Evolutionary conservation across 2,113 vertebrate species (phyloP).

Genomic region (Nycticebus coucang): DNA sequence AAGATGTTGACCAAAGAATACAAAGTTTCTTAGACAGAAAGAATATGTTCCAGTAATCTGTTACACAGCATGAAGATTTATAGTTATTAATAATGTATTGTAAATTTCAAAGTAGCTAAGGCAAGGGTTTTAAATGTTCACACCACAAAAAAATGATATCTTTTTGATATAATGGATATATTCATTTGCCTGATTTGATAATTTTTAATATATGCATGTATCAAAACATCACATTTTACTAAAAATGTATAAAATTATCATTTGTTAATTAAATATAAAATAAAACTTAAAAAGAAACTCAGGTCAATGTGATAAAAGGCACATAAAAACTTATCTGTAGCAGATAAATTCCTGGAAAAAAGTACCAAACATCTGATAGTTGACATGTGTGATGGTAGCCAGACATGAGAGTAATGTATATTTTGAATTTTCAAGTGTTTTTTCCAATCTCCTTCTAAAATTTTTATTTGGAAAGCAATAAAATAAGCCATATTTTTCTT

Average conservation of each 20-base stretch:
- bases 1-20: too few species aligned
- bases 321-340: neutral
- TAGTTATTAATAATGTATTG: too few species aligned
- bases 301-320: neutral
- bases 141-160: too few species aligned
- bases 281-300: neutral
- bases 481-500: neutral
- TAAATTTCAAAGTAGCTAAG: too few species aligned
- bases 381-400: neutral
- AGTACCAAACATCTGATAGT: neutral
- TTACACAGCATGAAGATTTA: too few species aligned
- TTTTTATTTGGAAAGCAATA: neutral
- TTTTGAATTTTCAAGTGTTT: constrained; percentile 6
- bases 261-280: neutral
- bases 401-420: neutral
- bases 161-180: too few species aligned
- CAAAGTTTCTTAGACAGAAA: too few species aligned
- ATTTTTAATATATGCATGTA: too few species aligned
- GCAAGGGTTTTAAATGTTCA: too few species aligned
- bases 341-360: neutral
- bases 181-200: too few species aligned
- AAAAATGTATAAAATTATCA: neutral
- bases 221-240: neutral
- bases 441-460: neutral
- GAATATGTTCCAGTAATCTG: too few species aligned